Percentiles rank a stretch among this genome's conserved stretches.
phyloP scores from a whole-genome alignment of 2,888 invertebrate species.

The Drosophila monieri region DNA sequence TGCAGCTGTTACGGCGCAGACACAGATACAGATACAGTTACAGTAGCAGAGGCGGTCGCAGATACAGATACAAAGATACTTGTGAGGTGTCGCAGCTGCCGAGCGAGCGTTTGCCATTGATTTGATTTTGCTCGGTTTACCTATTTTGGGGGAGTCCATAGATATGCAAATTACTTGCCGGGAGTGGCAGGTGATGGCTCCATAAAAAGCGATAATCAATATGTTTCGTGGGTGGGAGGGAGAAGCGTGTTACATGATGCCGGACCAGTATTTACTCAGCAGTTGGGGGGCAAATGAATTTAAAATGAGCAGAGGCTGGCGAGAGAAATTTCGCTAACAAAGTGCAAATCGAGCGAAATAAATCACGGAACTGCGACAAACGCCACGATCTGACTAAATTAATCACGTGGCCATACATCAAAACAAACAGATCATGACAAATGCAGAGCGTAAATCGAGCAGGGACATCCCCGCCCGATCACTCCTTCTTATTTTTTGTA shows the following conservation, averaged over 20 bases:
- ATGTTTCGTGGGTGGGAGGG: neutral
- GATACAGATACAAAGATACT: conserved; percentile 38
- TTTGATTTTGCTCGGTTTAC: conserved; percentile 68
- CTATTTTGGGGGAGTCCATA: conserved; percentile 53
- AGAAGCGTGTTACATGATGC: neutral
- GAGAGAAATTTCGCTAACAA: conserved; percentile 50
- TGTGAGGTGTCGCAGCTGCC: conserved; percentile 63
- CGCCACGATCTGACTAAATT: conserved; percentile 54
- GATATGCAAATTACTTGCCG: conserved; percentile 62
- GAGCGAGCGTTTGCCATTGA: conserved; percentile 65
- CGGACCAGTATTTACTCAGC: neutral
- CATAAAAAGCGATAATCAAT: conserved; percentile 69
- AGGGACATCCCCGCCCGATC: conserved; percentile 37
- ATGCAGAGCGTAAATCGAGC: conserved; percentile 67
- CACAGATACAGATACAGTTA: conserved; percentile 27
- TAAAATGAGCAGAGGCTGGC: conserved; percentile 8
- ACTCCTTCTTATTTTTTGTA: conserved; percentile 6
- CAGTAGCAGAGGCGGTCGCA: conserved; percentile 32
- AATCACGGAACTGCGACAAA: conserved; percentile 34
- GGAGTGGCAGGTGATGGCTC: conserved; percentile 65
- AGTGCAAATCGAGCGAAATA: conserved; percentile 61
- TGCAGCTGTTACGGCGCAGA: conserved; percentile 40
- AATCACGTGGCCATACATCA: conserved; percentile 66
- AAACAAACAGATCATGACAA: conserved; percentile 79
- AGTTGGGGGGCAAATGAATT: conserved; percentile 18